Conservation (phyloP, 2,797 vertebrate species). For the Myripristis jacobus region DNA sequence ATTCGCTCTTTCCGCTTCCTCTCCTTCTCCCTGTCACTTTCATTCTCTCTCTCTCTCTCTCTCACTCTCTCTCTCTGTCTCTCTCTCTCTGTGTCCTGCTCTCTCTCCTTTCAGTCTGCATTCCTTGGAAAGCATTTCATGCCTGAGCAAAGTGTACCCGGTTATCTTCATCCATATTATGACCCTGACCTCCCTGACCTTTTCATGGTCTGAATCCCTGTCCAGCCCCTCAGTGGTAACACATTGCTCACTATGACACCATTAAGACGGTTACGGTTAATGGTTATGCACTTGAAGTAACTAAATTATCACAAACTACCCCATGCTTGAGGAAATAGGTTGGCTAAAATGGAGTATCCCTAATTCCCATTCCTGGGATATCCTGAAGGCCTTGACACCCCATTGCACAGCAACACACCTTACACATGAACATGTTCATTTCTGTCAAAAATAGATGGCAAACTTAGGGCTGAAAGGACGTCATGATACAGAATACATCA, state of each 20-base stretch:
- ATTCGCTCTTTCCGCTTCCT: conserved; percentile 56
- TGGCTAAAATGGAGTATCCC: neutral
- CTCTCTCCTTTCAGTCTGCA: neutral
- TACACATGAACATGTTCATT: conserved; percentile 12
- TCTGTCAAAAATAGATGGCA: conserved; percentile 21
- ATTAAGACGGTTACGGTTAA: conserved; percentile 23
- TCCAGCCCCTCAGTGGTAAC: conserved; percentile 26
- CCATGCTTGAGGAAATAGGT: neutral
- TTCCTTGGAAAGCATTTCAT: conserved; percentile 69
- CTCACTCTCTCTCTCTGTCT: conserved; percentile 17
- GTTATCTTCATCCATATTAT: conserved; percentile 49
- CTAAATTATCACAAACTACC: neutral
- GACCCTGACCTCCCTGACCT: conserved; percentile 32
- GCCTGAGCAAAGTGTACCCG: conserved; percentile 63
- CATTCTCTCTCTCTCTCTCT: conserved; percentile 4
- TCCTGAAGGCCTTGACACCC: neutral
- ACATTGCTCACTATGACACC: conserved; percentile 15
- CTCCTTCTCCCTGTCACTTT: conserved; percentile 60
- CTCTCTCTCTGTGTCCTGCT: neutral
- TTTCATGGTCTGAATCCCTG: too few species aligned
- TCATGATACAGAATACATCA: too few species aligned
- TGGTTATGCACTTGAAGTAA: conserved; percentile 5
- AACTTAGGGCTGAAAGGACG: too few species aligned
- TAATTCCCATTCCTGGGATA: neutral
- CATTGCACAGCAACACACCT: neutral